Evolutionary conservation across 1,140 invertebrate genomes (phyloP), one percentile per base, ranked within the genome.

Genomic region (Cydia pomonella): DNA sequence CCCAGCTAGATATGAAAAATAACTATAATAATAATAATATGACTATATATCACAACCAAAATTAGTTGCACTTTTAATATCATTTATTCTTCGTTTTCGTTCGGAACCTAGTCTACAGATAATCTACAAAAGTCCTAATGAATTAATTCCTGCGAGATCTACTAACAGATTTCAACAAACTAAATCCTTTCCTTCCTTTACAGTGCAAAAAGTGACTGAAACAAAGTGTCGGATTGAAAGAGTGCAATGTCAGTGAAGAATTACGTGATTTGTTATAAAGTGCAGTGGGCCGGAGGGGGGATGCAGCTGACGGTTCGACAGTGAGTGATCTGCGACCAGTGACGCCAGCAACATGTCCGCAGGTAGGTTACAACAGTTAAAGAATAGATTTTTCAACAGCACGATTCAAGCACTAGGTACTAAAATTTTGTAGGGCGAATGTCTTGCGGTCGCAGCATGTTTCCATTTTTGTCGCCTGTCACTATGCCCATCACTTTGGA

Each of bases 261-360:
- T 33, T 84, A 84, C 77, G 80, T 87, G 76, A 82, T 84, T 78
- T 74, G 82, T 80, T 77, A 79, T 72, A 90, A 87, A 83, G 89
- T 86, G 83, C 87, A 90, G 84, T 92, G 84, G 85, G 80, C 84
- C 72, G 88, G 86, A 74, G 89, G 89, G 74, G 88, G 86, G 83
- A 63, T 29, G 33, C 33, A 38, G 69, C 21, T 66, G 64, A 27
- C 47, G 50, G 78, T 79, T 82, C 77, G 77, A 64, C 21, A 53
- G 75, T 75, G 78, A 81, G 74, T 79, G 71, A 79, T 77, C 76
- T 79, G 75, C 82, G 72, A 81, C 64, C 74, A 25, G 73, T 73
- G 76, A 83, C 78, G 79, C 73, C 73, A 75, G 73, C 50, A 73
- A 10, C 41, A 92, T 92, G 90, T 92, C 90, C 76, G 90, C 90